Evolutionary conservation across 2,113 vertebrate genomes (phyloP).

Genomic region (Talpa occidentalis): DNA sequence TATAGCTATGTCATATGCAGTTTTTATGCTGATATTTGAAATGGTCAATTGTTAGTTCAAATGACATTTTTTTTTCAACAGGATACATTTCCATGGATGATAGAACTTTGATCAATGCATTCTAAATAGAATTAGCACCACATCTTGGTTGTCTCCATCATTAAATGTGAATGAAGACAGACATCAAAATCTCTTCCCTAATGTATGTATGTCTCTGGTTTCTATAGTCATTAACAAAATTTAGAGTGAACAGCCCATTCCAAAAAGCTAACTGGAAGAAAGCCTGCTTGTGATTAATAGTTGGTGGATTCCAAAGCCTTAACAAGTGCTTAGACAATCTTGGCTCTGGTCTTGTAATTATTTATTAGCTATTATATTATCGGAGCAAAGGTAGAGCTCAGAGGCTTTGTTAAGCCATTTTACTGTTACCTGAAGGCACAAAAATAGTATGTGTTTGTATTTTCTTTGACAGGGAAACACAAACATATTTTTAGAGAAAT

Average conservation of each 20-base stretch:
- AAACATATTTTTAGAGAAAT: slow-evolving; percentile 46
- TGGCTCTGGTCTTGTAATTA: slow-evolving; percentile 71
- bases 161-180: neutral
- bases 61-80: slow-evolving; percentile 56
- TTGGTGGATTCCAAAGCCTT: slow-evolving; percentile 54
- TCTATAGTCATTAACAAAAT: slow-evolving; percentile 44
- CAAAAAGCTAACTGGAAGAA: slow-evolving; percentile 63
- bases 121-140: slow-evolving; percentile 21
- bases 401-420: slow-evolving; percentile 59
- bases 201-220: neutral
- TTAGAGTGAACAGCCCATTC: slow-evolving; percentile 15
- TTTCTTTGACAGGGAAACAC: slow-evolving; percentile 41
- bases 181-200: neutral
- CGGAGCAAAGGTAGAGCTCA: slow-evolving; percentile 55
- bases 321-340: slow-evolving; percentile 49
- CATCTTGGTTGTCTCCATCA: slow-evolving; percentile 17
- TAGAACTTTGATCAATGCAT: slow-evolving; percentile 6
- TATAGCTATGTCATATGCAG: neutral
- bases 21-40: slow-evolving; percentile 49
- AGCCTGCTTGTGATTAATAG: slow-evolving; percentile 29
- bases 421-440: slow-evolving; percentile 48
- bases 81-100: slow-evolving; percentile 10
- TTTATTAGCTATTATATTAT: slow-evolving; percentile 71
- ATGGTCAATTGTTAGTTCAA: slow-evolving; percentile 48
- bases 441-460: neutral